Base-by-base conservation (phyloP, 2,888 invertebrate genomes). In the Chloroclysta siterata region DNA sequence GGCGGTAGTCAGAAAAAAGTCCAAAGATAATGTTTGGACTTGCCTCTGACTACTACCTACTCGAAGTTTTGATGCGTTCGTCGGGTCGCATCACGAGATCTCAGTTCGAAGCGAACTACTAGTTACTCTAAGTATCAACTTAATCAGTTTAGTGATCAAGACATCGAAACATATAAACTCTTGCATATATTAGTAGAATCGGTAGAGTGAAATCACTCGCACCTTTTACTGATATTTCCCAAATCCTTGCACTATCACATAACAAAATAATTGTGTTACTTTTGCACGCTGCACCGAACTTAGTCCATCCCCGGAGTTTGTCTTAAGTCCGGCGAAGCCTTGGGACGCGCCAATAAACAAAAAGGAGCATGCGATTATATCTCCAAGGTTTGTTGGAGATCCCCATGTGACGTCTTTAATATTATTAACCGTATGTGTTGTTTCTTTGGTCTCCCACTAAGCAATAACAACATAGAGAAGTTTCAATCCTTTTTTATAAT, bases 311-410 rank as follows among this genome's bases (percentile, higher is more conserved):
- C 93, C 94, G 11, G 94, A 94, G 72, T 93, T 91, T 84, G 89
- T 94, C 75, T 94, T 93, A 80, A 91, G 90, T 79, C 90, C 93
- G 69, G 90, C 93, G 76, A 92, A 89, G 78, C 93, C 94, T 65
- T 95, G 95, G 95, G 94, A 95, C 83, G 90, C 93, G 81, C 94
- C 94, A 79, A 77, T 93, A 68, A 79, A 65, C 75, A 85, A 83
- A 68, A 85, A 87, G 72, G 84, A 87, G 51, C 77, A 77, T 78
- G 82, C 83, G 68, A 78, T 85, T 73, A 83, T 71, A 74, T 77
- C 77, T 55, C 65, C 72, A 62, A 85, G 85, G 84, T 83, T 75
- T 63, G 84, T 82, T 67, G 13, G 10, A 42, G 15, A 48, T 28
- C 50, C n/a, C 14, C 33, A 46, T 22, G 46, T 42, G 55, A 36